Evolutionary conservation across 2,113 vertebrate species (phyloP), one percentile per base, ranked within the genome.

Genomic region (Camelus dromedarius): DNA sequence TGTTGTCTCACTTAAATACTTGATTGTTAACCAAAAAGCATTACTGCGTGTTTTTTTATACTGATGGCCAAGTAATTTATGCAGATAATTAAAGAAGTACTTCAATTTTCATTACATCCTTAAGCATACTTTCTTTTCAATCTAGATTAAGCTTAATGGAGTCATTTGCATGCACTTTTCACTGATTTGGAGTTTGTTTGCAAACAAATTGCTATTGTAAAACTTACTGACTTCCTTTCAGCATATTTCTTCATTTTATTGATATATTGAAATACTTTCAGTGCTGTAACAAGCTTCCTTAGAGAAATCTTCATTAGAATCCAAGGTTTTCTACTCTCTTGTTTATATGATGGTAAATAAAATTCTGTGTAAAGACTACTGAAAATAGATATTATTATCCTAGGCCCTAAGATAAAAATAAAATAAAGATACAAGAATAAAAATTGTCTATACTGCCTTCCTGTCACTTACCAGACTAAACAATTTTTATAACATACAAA

Each of bases 31-130:
- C 67, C 76, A 97, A 93, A 35, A 70, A 95, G 15, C 76, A 96
- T 94, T 97, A 81, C 67, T 90, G 26, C 38, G 89, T 91, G 95
- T 97, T 97, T 98, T 98, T 98, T 97, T 97, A 96, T 98, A 96
- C 89, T 98, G 96, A 91, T 96, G 82, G 58, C 79, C 90, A 95
- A 96, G 84, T 35, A 93, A 93, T 98, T 98, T 97, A 98, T 97
- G 93, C 32, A 98, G 97, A 97, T 98, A 98, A 98, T 98, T 98
- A 98, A 98, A 98, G 93, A 97, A 98, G 89, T 94, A 32, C 38
- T 98, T 97, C 93, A 97, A 96, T 98, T 99, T 98, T 97, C 97
- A 98, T 98, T 98, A 98, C 84, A 86, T 3, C 0, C 56, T 97
- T 97, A 98, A 98, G 66, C 89, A 93, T 91, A 73, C 67, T 96